Conservation (phyloP, 2,888 invertebrate species). For the Adela reaumurella region DNA sequence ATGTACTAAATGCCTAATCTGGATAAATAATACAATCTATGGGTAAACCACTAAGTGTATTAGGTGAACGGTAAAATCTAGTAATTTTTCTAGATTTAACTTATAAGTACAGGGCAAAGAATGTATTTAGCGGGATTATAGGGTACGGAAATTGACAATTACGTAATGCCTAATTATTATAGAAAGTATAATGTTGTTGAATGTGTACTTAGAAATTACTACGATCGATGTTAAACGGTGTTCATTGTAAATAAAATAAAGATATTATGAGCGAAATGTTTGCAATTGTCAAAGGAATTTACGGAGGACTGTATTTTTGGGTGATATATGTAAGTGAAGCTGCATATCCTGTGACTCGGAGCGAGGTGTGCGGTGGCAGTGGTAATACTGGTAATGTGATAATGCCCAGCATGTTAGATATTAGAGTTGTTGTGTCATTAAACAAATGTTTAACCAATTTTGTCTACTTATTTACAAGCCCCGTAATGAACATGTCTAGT, state of each 20-base stretch:
- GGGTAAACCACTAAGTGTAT: background rate
- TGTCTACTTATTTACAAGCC: no score
- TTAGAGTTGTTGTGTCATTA: slow-evolving; percentile 56
- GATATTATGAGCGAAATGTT: slow-evolving; percentile 29
- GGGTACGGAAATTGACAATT: slow-evolving; percentile 19
- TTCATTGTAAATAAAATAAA: slow-evolving; percentile 51
- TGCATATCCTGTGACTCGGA: slow-evolving; percentile 37
- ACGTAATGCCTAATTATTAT: slow-evolving; percentile 37
- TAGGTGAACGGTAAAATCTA: background rate
- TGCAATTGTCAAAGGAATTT: slow-evolving; percentile 25
- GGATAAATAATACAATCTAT: no score
- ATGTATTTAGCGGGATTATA: slow-evolving; percentile 12
- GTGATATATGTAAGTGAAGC: slow-evolving; percentile 39
- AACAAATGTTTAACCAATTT: slow-evolving; percentile 46
- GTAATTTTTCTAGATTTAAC: background rate
- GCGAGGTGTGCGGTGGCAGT: slow-evolving; percentile 13
- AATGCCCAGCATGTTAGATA: slow-evolving; percentile 35
- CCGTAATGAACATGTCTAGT: no score
- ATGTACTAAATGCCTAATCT: no score
- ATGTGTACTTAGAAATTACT: slow-evolving; percentile 55
- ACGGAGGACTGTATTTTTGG: slow-evolving; percentile 56
- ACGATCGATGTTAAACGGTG: slow-evolving; percentile 56
- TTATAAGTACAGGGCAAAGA: slow-evolving; percentile 19
- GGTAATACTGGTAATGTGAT: slow-evolving; percentile 45
- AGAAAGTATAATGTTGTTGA: slow-evolving; percentile 43